phyloP scores from a whole-genome alignment of 1,140 invertebrate species.

The Drosophila kanapiae region DNA sequence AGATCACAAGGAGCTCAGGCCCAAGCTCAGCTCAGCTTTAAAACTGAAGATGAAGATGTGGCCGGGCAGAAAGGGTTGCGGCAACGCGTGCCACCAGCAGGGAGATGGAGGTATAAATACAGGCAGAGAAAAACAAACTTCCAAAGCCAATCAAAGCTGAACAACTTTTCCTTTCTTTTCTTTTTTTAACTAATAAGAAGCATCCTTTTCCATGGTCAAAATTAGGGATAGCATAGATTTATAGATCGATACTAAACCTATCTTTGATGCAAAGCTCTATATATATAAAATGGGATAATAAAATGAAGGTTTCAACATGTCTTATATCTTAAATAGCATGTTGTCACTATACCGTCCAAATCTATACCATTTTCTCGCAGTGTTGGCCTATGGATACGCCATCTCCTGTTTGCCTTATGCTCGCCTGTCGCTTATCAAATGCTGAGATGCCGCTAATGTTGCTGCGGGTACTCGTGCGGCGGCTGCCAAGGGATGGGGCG shows the following conservation, averaged over 20 bases:
- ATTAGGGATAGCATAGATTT: too few species aligned
- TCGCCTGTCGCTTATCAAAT: slow-evolving; percentile 75
- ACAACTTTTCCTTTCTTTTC: too few species aligned
- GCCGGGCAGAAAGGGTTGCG: slow-evolving; percentile 36
- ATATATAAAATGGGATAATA: too few species aligned
- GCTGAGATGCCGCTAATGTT: slow-evolving; percentile 71
- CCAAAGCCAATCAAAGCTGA: too few species aligned
- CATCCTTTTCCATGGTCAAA: too few species aligned
- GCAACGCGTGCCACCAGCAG: slow-evolving; percentile 34
- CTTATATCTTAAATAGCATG: too few species aligned
- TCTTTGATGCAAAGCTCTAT: too few species aligned
- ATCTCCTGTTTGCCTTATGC: slow-evolving; percentile 55
- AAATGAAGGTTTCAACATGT: too few species aligned
- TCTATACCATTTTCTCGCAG: neutral
- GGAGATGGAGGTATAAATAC: neutral
- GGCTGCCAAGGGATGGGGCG: neutral
- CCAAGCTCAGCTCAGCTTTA: slow-evolving; percentile 2
- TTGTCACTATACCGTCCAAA: too few species aligned
- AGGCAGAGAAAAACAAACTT: neutral
- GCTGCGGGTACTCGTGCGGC: slow-evolving; percentile 57
- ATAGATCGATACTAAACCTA: too few species aligned
- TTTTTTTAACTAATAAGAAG: too few species aligned
- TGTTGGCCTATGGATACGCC: neutral
- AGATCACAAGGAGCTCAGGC: slow-evolving; percentile 57
- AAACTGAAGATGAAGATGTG: slow-evolving; percentile 20